These are phyloP conservation scores for Brachyalestes nurse DNA, from an alignment of 2,797 vertebrate genomes.

Conservation along the genomic window DNA sequence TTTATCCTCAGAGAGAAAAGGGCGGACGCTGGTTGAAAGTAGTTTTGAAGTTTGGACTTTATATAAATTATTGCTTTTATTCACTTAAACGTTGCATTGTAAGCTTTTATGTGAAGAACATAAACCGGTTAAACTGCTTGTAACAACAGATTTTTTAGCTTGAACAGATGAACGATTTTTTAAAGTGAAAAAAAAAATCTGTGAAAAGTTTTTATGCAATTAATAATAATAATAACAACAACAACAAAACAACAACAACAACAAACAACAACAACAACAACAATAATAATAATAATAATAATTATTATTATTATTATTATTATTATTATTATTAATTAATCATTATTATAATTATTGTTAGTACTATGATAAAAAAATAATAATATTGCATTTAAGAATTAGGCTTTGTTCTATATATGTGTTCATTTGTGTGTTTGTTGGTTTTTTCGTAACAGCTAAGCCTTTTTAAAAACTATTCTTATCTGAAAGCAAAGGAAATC, in stretches of 20 bases:
- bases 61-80: background rate
- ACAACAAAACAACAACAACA: no score
- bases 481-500: background rate
- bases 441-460: background rate
- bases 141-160: no score
- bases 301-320: no score
- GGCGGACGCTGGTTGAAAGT: background rate
- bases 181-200: no score
- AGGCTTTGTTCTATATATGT: background rate
- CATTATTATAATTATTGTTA: no score
- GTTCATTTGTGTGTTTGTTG: background rate
- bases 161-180: background rate
- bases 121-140: background rate
- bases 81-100: background rate
- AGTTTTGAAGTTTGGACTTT: no score
- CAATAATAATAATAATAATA: no score
- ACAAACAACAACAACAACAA: no score
- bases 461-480: background rate
- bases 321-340: no score
- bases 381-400: no score
- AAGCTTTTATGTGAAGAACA: background rate
- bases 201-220: background rate
- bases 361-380: no score
- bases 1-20: background rate
- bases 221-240: no score